Base-by-base conservation (phyloP, 2,888 invertebrate genomes). In the Drosophila multiciliata region DNA sequence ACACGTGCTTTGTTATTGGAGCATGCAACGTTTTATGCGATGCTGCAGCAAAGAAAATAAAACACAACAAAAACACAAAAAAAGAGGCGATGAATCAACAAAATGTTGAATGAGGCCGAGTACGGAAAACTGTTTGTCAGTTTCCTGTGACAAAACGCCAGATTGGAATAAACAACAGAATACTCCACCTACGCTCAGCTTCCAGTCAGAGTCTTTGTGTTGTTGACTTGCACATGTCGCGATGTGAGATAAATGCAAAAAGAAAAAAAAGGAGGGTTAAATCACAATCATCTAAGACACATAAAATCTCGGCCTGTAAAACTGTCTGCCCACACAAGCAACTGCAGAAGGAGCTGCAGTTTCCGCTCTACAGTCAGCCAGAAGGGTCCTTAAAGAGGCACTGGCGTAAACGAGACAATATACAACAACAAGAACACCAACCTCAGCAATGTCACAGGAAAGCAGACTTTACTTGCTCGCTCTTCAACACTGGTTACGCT, bases 331-430 rank as follows among this genome's bases (percentile, higher is more conserved):
- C 63, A 64, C 75, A 55, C 66, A 63, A 23, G 6, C 53, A 36
- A 75, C 70, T 58, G 55, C 53, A 66, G 58, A 55, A 66, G 78
- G 54, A 66, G 80, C 38, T 29, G 26, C 49, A 67, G 78, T 58
- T 87, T 85, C 83, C 86, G 78, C 64, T 80, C 40, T 65, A 70
- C 68, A 73, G 68, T 73, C 72, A 65, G 63, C 66, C 59, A 54
- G 35, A 83, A 83, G 80, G 61, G 89, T 89, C 85, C 85, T 85
- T 89, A 80, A 73, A 82, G 67, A 87, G 75, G 87, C 89, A 63
- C 67, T 75, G 87, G 75, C 87, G 75, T 89, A 89, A 87, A 87
- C 76, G 73, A 84, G 80, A 85, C 89, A 85, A 85, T 89, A 66
- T 6, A 12, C 26, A 45, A 45, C 55, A 60, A 62, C 17, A n/a